phyloP scores from a whole-genome alignment of 2,888 invertebrate species.

The Galerucella calmariensis region DNA sequence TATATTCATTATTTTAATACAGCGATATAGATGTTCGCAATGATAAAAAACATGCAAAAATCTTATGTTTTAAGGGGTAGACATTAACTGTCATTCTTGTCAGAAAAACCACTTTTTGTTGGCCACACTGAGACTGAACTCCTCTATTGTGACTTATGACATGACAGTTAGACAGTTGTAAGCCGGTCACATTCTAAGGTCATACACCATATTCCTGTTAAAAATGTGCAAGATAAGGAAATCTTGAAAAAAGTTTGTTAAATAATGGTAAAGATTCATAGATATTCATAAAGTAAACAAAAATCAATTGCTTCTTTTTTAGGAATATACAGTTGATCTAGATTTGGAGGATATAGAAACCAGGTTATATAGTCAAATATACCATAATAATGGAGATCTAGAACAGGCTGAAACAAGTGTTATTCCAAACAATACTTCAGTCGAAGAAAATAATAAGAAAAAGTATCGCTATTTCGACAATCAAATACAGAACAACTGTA shows the following conservation, averaged over 20 bases:
- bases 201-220: no score
- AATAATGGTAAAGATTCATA: conserved; percentile 11
- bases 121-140: no score
- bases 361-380: conserved; percentile 59
- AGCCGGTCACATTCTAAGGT: no score
- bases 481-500: background rate
- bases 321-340: conserved; percentile 36
- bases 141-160: conserved; percentile 1
- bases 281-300: conserved; percentile 6
- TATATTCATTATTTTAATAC: no score
- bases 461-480: conserved; percentile 29
- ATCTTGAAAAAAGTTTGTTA: background rate
- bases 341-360: conserved; percentile 60
- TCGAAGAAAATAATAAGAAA: background rate
- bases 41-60: no score
- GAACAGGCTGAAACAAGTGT: conserved; percentile 34
- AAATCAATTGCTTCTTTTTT: conserved; percentile 4
- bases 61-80: no score
- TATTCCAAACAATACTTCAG: conserved; percentile 6
- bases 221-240: conserved; percentile 8
- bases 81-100: no score
- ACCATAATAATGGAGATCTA: conserved; percentile 49
- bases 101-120: no score
- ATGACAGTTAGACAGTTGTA: background rate
- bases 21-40: no score